phyloP scores from a whole-genome alignment of 2,888 invertebrate genomes.

The Drosophila picticornis region DNA sequence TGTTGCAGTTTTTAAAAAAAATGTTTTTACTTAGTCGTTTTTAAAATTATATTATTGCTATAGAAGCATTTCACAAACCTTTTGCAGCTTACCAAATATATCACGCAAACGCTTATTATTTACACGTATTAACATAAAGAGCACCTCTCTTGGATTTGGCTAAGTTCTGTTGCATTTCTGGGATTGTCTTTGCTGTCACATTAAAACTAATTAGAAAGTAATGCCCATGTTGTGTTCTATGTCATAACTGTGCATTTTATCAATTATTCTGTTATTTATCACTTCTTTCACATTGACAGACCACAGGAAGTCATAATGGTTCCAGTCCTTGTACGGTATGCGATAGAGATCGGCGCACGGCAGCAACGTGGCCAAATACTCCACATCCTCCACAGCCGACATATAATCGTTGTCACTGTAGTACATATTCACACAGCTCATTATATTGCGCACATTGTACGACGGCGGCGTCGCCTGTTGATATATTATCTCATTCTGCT shows the following conservation, averaged over 20 bases:
- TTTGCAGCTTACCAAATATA: slow-evolving; percentile 57
- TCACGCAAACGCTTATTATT: slow-evolving; percentile 63
- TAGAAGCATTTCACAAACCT: slow-evolving; percentile 64
- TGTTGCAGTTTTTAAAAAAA: slow-evolving; percentile 21
- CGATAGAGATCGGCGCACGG: slow-evolving; percentile 86
- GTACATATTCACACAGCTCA: slow-evolving; percentile 88
- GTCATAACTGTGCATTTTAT: slow-evolving; percentile 74
- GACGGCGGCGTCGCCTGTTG: slow-evolving; percentile 87
- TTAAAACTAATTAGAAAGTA: slow-evolving; percentile 44
- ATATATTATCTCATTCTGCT: slow-evolving; percentile 86
- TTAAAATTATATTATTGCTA: slow-evolving; percentile 34
- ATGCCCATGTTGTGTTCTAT: slow-evolving; percentile 46
- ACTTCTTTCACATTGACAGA: slow-evolving; percentile 87
- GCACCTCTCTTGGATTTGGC: slow-evolving; percentile 32
- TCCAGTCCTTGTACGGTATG: slow-evolving; percentile 87
- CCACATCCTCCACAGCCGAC: slow-evolving; percentile 86
- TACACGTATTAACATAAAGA: slow-evolving; percentile 49
- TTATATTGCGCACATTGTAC: slow-evolving; percentile 87
- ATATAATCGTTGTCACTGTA: slow-evolving; percentile 89
- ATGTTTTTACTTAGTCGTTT: slow-evolving; percentile 16
- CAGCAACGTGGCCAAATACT: slow-evolving; percentile 85
- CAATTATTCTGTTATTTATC: slow-evolving; percentile 86
- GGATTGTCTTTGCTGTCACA: background rate
- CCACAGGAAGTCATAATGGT: slow-evolving; percentile 90
- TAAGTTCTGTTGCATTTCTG: slow-evolving; percentile 22